These are phyloP conservation scores for Andrena cerasifolii DNA, from an alignment of 1,140 invertebrate species.

Conservation along the genomic window DNA sequence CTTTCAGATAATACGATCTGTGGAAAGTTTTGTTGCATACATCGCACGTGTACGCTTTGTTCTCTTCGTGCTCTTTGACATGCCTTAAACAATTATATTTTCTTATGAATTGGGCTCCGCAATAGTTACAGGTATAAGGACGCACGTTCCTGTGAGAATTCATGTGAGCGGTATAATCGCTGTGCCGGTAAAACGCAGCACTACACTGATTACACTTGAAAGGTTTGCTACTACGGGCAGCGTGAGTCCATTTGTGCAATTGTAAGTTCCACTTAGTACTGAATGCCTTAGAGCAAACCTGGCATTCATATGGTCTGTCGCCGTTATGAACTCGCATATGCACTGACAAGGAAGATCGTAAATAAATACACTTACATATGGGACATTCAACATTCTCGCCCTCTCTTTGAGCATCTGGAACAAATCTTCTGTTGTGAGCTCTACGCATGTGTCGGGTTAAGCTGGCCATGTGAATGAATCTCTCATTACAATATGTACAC, in stretches of 20 bases:
- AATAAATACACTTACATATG: constrained; percentile 90
- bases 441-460: constrained; percentile 91
- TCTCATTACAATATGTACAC: constrained; percentile 91
- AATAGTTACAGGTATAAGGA: constrained; percentile 95
- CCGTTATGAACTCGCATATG: constrained; percentile 91
- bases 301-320: constrained; percentile 89
- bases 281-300: constrained; percentile 92
- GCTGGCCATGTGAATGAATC: constrained; percentile 91
- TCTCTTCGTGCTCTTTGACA: constrained; percentile 93
- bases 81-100: constrained; percentile 96
- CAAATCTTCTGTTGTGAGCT: constrained; percentile 90
- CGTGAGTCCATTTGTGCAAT: constrained; percentile 94
- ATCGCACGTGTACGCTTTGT: constrained; percentile 93
- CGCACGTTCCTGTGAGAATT: constrained; percentile 91
- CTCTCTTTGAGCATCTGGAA: constrained; percentile 84
- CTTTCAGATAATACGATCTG: constrained; percentile 92
- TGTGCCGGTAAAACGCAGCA: constrained; percentile 90
- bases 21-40: constrained; percentile 94
- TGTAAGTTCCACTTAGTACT: constrained; percentile 95
- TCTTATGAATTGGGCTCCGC: constrained; percentile 95
- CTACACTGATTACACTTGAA: constrained; percentile 93
- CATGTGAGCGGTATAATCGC: constrained; percentile 92
- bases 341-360: constrained; percentile 89
- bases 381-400: constrained; percentile 90
- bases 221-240: constrained; percentile 90